Evolutionary conservation across 37 sponge, comb jelly and placozoan species (phyloP).

Genomic region (Eunapius fragilis): DNA sequence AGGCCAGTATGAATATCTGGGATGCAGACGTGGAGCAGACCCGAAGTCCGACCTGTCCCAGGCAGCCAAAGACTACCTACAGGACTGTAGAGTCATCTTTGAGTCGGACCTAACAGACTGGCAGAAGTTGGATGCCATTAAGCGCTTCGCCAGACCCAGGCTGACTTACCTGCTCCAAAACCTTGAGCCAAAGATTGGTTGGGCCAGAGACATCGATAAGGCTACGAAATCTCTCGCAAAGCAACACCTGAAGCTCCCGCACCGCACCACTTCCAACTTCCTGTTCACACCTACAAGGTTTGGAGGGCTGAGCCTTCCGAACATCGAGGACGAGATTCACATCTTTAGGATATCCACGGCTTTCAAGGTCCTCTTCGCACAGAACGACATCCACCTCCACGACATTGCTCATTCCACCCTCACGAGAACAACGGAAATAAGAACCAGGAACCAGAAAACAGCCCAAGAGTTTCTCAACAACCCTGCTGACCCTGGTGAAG

Average conservation of each 20-base stretch:
- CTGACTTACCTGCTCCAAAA: neutral
- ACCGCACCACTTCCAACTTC: neutral
- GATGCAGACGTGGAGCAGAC: neutral
- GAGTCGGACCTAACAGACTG: conserved; percentile 22
- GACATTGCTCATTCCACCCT: too few species aligned
- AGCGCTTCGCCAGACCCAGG: too few species aligned
- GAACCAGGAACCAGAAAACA: too few species aligned
- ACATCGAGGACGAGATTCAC: too few species aligned
- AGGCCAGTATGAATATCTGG: conserved; percentile 21
- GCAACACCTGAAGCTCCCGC: neutral
- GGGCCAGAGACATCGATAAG: conserved; percentile 11
- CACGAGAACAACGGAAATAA: too few species aligned
- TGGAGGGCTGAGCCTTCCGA: too few species aligned
- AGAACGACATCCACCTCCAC: too few species aligned
- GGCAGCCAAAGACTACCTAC: neutral
- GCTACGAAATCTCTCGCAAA: neutral
- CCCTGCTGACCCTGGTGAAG: too few species aligned
- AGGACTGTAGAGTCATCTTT: neutral
- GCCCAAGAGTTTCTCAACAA: too few species aligned
- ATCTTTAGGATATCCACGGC: too few species aligned
- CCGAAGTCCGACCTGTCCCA: neutral
- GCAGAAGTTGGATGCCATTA: conserved; percentile 25
- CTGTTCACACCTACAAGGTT: too few species aligned
- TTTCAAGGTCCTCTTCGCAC: too few species aligned
- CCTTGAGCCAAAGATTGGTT: neutral